These are phyloP conservation scores for Poeciliopsis turrubarensis DNA, from an alignment of 2,113 vertebrate species.

Conservation along the genomic window DNA sequence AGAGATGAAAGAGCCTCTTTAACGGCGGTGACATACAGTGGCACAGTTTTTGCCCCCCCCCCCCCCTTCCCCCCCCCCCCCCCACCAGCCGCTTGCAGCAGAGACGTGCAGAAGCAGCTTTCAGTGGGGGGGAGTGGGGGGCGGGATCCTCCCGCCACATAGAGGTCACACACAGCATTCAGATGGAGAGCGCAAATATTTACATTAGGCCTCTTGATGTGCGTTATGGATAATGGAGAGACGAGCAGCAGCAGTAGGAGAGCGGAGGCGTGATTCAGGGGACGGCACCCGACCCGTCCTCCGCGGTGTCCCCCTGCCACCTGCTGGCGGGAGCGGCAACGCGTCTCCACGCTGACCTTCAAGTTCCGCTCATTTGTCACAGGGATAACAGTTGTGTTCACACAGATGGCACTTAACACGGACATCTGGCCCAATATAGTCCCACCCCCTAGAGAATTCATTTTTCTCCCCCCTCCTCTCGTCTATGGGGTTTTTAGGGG, in stretches of 20 bases:
- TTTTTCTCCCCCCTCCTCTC: slow-evolving; percentile 20
- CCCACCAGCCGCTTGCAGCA: slow-evolving; percentile 37
- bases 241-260: slow-evolving; percentile 1
- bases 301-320: slow-evolving; percentile 58
- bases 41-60: slow-evolving; percentile 20
- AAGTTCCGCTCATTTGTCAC: slow-evolving; percentile 69
- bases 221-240: slow-evolving; percentile 45
- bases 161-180: slow-evolving; percentile 26
- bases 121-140: not conserved
- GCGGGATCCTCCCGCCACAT: slow-evolving; percentile 35
- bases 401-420: slow-evolving; percentile 75
- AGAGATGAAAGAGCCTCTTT: slow-evolving; percentile 47
- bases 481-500: slow-evolving; percentile 29
- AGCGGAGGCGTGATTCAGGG: slow-evolving; percentile 20
- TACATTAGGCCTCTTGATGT: slow-evolving; percentile 38
- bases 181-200: slow-evolving; percentile 34
- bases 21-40: slow-evolving; percentile 37
- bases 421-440: slow-evolving; percentile 75
- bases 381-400: slow-evolving; percentile 64
- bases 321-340: slow-evolving; percentile 57
- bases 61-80: not conserved
- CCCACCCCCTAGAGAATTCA: slow-evolving; percentile 63
- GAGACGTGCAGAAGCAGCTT: slow-evolving; percentile 16
- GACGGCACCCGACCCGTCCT: not conserved
- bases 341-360: slow-evolving; percentile 63